Evolutionary conservation across 2,797 vertebrate genomes (phyloP).

Genomic region (Neoniphon sammara): DNA sequence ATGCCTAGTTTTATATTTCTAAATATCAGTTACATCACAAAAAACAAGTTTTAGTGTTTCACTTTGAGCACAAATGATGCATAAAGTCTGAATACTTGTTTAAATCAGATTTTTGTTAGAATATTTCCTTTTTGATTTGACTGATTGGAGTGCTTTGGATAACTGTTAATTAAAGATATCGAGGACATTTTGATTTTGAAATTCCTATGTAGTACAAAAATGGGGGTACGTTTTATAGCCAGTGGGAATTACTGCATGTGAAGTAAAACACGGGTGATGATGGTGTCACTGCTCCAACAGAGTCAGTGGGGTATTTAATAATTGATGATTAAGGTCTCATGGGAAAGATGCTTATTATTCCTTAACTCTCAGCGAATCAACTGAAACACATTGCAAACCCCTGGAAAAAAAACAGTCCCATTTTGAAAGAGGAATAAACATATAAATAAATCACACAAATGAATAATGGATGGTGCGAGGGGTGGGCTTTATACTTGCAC

Average conservation of each 20-base stretch:
- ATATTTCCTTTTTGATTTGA: not conserved
- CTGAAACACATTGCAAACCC: conserved; percentile 66
- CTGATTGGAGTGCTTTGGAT: not conserved
- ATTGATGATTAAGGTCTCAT: conserved; percentile 69
- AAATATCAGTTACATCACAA: too few relatives aligned
- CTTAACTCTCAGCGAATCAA: conserved; percentile 59
- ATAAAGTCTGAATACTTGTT: not conserved
- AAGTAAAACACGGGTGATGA: conserved; percentile 29
- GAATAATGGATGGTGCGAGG: conserved; percentile 67
- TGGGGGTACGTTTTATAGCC: not conserved
- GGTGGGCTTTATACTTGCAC: conserved; percentile 16
- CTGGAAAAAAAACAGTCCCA: conserved; percentile 59
- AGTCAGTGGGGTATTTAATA: conserved; percentile 59
- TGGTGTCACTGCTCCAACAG: conserved; percentile 42
- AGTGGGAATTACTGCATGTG: conserved; percentile 35
- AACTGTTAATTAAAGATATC: conserved; percentile 5
- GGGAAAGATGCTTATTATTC: conserved; percentile 66
- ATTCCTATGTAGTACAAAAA: not conserved
- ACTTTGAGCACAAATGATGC: not conserved
- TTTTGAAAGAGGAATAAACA: conserved; percentile 74
- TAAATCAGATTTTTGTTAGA: not conserved
- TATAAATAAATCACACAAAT: conserved; percentile 72
- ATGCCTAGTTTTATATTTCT: too few relatives aligned
- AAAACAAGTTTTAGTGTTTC: too few relatives aligned
- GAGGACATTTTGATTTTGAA: conserved; percentile 6